Evolutionary conservation across 2,797 vertebrate species (phyloP).

Genomic region (Rousettus madagascariensis): DNA sequence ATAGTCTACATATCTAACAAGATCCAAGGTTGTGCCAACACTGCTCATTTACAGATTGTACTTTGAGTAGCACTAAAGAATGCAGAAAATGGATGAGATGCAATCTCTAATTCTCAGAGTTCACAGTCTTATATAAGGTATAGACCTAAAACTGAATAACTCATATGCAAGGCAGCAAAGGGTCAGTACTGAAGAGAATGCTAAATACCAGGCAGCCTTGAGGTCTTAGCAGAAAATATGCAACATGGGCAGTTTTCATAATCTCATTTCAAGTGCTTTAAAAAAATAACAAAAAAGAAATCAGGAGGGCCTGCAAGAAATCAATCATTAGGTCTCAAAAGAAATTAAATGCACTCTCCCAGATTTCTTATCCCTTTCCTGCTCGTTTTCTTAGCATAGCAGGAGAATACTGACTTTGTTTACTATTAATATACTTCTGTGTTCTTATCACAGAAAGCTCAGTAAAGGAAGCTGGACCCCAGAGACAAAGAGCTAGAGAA

Average conservation of each 20-base stretch:
- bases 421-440: background rate
- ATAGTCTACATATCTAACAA: background rate
- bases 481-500: background rate
- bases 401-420: background rate
- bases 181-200: background rate
- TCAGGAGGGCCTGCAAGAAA: background rate
- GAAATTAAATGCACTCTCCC: background rate
- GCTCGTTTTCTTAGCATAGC: background rate
- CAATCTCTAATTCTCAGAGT: background rate
- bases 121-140: background rate
- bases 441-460: background rate
- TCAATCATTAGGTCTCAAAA: background rate
- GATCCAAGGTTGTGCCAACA: background rate
- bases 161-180: background rate
- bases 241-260: background rate
- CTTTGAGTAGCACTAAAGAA: background rate
- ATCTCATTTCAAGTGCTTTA: background rate
- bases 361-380: background rate
- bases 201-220: background rate
- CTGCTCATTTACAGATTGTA: background rate
- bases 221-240: background rate
- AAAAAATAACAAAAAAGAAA: background rate
- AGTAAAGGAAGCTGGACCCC: background rate
- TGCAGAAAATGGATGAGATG: background rate
- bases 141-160: background rate